A percentile compares a stretch with the other conserved stretches of the same genome.
Conservation (phyloP, 2,888 invertebrate species). For the Lottia gigantea region DNA sequence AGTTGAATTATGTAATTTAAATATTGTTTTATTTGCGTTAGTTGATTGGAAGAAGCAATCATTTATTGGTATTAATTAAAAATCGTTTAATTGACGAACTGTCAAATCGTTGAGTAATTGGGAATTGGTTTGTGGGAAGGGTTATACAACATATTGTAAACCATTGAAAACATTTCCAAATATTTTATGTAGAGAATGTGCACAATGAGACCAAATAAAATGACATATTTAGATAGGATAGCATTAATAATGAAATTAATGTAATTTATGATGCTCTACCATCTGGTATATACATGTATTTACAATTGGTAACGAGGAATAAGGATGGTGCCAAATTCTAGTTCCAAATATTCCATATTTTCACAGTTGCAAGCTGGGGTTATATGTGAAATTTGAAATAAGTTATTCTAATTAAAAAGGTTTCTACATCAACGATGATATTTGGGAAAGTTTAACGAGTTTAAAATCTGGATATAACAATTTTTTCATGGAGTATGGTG, state of each 20-base stretch:
- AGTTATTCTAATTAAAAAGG: conserved; percentile 4
- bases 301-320: background rate
- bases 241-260: background rate
- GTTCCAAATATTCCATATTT: background rate
- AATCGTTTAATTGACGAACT: too few species aligned
- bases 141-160: too few species aligned
- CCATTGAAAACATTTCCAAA: too few species aligned
- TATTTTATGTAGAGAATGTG: too few species aligned
- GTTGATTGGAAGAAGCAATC: too few species aligned
- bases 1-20: too few species aligned
- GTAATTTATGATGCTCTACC: background rate
- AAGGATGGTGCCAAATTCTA: background rate
- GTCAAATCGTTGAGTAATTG: too few species aligned
- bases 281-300: background rate
- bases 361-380: background rate
- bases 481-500: background rate
- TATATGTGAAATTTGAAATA: background rate
- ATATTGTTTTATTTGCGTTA: too few species aligned
- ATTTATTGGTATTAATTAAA: too few species aligned
- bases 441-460: background rate
- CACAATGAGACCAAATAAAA: too few species aligned
- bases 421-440: background rate
- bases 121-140: too few species aligned
- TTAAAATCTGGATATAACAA: background rate
- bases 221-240: too few species aligned